phyloP scores from a whole-genome alignment of 2,113 vertebrate species.

The Siniperca chuatsi region DNA sequence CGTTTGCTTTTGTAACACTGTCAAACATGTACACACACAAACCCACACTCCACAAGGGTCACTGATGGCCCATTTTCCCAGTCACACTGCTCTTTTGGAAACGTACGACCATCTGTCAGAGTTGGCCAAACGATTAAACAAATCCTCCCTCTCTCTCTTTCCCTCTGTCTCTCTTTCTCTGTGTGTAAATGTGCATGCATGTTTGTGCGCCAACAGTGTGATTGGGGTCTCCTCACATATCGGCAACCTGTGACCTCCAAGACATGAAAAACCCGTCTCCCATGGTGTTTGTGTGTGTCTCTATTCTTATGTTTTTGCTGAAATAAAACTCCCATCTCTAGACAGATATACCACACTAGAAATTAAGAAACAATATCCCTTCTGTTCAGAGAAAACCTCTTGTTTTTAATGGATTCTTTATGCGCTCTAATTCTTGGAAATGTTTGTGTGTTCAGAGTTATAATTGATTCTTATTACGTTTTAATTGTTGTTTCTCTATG shows the following conservation, averaged over 20 bases:
- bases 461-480: conserved; percentile 73
- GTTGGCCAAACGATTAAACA: conserved; percentile 80
- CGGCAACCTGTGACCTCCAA: conserved; percentile 61
- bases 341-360: conserved; percentile 35
- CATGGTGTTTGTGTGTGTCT: neutral
- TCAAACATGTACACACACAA: conserved; percentile 56
- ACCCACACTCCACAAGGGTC: conserved; percentile 73
- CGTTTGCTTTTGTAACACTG: conserved; percentile 67
- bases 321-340: conserved; percentile 38
- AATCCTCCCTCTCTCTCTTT: conserved; percentile 43
- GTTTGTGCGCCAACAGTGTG: conserved; percentile 13
- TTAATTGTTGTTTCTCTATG: conserved; percentile 62
- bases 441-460: conserved; percentile 58
- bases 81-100: conserved; percentile 80
- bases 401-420: conserved; percentile 73
- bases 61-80: conserved; percentile 65
- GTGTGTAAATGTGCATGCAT: neutral
- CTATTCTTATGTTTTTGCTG: conserved; percentile 20
- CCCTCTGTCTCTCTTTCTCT: conserved; percentile 30
- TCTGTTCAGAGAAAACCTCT: conserved; percentile 62
- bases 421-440: conserved; percentile 65
- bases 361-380: conserved; percentile 60
- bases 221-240: conserved; percentile 38
- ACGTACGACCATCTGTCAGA: conserved; percentile 86
- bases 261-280: conserved; percentile 37